These are phyloP conservation scores for Eupithecia vulgata DNA, from an alignment of 2,888 invertebrate species.

Conservation along the genomic window DNA sequence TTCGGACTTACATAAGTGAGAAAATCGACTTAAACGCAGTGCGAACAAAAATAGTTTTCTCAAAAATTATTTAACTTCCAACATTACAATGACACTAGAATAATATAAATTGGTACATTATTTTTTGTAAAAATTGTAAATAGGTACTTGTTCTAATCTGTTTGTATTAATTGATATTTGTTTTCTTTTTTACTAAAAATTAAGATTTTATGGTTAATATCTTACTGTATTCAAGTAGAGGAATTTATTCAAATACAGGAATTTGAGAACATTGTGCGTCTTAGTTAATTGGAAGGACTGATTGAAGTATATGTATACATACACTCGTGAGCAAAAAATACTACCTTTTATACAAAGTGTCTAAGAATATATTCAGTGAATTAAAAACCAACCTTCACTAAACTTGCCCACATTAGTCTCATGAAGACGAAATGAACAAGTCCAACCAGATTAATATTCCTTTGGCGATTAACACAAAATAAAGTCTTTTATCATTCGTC, in stretches of 20 bases:
- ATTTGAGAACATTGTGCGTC: neutral
- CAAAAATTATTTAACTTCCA: too few relatives aligned
- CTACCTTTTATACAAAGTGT: neutral
- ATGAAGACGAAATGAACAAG: conserved; percentile 20
- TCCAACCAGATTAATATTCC: conserved; percentile 29
- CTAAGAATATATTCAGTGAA: neutral
- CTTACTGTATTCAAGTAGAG: neutral
- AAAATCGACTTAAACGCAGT: too few relatives aligned
- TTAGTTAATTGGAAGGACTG: neutral
- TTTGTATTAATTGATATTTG: too few relatives aligned
- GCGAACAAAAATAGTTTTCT: too few relatives aligned
- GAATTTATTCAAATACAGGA: neutral
- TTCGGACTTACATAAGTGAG: too few relatives aligned
- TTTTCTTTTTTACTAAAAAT: too few relatives aligned
- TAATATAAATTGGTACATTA: too few relatives aligned
- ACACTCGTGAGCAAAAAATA: too few relatives aligned
- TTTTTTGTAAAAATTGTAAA: too few relatives aligned
- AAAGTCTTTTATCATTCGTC: conserved; percentile 1
- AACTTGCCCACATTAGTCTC: conserved; percentile 8
- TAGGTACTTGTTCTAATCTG: too few relatives aligned
- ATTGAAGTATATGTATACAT: too few relatives aligned
- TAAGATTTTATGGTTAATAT: neutral
- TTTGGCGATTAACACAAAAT: conserved; percentile 10
- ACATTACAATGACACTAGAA: too few relatives aligned
- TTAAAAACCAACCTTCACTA: neutral